Conservation (phyloP, 2,797 vertebrate genomes). For the Parambassis ranga region DNA sequence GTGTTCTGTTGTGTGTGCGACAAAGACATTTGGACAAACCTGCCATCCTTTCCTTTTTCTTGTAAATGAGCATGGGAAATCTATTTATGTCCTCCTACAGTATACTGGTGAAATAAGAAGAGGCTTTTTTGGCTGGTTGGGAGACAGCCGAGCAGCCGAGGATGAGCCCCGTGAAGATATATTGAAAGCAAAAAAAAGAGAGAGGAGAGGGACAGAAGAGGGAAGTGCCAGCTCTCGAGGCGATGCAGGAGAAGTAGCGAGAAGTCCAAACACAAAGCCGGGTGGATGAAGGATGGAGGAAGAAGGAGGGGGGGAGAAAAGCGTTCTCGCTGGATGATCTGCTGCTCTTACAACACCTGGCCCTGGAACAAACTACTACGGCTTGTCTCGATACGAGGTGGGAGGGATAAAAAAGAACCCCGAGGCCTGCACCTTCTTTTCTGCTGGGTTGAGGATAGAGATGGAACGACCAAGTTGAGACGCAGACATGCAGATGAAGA, state of each 20-base stretch:
- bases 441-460: conserved; percentile 17
- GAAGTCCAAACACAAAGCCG: conserved; percentile 60
- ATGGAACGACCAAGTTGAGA: conserved; percentile 17
- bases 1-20: conserved; percentile 60
- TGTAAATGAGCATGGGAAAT: conserved; percentile 68
- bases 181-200: not conserved
- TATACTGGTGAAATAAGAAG: conserved; percentile 29
- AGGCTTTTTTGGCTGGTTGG: conserved; percentile 46
- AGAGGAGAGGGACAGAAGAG: conserved; percentile 12
- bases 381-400: conserved; percentile 36
- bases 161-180: conserved; percentile 39
- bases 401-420: conserved; percentile 35
- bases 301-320: not conserved
- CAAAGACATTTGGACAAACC: conserved; percentile 68
- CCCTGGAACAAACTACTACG: conserved; percentile 41
- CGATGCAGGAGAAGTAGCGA: conserved; percentile 34
- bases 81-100: conserved; percentile 66
- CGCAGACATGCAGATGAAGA: conserved; percentile 28
- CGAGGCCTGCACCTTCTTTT: conserved; percentile 20
- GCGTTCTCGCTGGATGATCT: conserved; percentile 26
- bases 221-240: conserved; percentile 34
- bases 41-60: conserved; percentile 51
- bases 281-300: conserved; percentile 24
- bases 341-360: conserved; percentile 61
- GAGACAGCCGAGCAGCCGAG: conserved; percentile 36